A percentile compares a stretch with the other conserved stretches of the same genome.
These are phyloP conservation scores for Cosmorhoe ocellata DNA, from an alignment of 2,888 invertebrate genomes.

Conservation along the genomic window DNA sequence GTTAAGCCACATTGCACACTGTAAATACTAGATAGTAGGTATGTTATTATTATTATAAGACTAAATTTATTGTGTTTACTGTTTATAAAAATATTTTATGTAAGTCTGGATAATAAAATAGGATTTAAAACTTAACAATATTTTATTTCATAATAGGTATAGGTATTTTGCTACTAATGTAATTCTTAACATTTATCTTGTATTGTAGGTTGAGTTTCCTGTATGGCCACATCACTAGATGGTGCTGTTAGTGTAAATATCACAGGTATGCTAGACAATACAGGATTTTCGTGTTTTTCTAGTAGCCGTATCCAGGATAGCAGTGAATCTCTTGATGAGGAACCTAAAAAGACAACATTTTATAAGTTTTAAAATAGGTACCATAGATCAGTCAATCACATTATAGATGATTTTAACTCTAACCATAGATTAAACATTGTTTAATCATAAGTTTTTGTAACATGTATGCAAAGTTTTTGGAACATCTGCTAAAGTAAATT, in stretches of 20 bases:
- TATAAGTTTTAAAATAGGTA: too few species aligned
- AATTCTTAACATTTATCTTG: constrained; percentile 37
- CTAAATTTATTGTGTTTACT: too few species aligned
- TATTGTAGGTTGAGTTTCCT: constrained; percentile 56
- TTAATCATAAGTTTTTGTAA: too few species aligned
- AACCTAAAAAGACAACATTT: constrained; percentile 79
- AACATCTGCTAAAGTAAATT: too few species aligned
- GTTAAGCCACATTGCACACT: too few species aligned
- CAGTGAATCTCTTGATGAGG: constrained; percentile 94
- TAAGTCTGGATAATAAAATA: constrained; percentile 10
- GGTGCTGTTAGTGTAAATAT: constrained; percentile 91
- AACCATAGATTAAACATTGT: too few species aligned
- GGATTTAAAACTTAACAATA: constrained; percentile 24
- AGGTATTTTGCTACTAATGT: constrained; percentile 1
- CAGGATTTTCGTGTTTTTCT: constrained; percentile 88
- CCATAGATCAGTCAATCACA: too few species aligned
- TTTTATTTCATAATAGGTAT: constrained; percentile 18
- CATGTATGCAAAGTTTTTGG: too few species aligned
- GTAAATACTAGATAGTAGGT: too few species aligned
- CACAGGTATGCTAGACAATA: constrained; percentile 88
- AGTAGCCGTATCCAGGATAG: constrained; percentile 95
- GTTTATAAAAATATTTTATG: too few species aligned
- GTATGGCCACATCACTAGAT: constrained; percentile 64
- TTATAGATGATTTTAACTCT: too few species aligned
- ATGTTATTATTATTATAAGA: too few species aligned